phyloP scores from a whole-genome alignment of 2,113 vertebrate genomes.

The Corythoichthys haematopterus region DNA sequence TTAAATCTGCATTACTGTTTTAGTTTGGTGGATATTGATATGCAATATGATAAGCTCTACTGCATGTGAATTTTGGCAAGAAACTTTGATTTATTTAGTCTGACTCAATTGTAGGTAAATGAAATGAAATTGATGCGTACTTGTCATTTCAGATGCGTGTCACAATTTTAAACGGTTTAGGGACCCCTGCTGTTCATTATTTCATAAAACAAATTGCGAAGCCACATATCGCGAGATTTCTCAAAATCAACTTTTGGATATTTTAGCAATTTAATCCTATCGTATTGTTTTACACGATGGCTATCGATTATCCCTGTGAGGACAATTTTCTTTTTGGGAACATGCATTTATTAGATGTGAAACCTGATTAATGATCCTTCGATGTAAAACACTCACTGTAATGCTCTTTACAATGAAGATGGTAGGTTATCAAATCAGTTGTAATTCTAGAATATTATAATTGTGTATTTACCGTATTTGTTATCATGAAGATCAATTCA shows the following conservation, averaged over 20 bases:
- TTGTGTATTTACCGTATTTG: not conserved
- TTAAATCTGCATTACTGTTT: no score
- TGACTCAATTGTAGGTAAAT: no score
- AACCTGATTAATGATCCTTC: no score
- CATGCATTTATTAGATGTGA: no score
- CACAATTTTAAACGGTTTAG: not conserved
- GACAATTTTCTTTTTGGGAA: not conserved
- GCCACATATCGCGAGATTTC: not conserved
- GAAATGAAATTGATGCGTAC: no score
- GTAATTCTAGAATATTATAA: not conserved
- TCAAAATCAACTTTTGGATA: not conserved
- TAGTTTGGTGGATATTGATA: no score
- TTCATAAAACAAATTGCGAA: not conserved
- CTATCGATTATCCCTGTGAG: not conserved
- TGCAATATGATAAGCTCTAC: no score
- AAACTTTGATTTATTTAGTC: no score
- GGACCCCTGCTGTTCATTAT: not conserved
- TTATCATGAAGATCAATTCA: not conserved
- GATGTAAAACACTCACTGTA: not conserved
- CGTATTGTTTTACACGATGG: not conserved
- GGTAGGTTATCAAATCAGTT: not conserved
- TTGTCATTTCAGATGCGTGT: not conserved
- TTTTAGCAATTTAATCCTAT: not conserved
- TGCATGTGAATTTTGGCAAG: no score
- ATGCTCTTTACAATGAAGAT: not conserved